phyloP scores from a whole-genome alignment of 2,113 vertebrate species.

The Epinephelus fuscoguttatus region DNA sequence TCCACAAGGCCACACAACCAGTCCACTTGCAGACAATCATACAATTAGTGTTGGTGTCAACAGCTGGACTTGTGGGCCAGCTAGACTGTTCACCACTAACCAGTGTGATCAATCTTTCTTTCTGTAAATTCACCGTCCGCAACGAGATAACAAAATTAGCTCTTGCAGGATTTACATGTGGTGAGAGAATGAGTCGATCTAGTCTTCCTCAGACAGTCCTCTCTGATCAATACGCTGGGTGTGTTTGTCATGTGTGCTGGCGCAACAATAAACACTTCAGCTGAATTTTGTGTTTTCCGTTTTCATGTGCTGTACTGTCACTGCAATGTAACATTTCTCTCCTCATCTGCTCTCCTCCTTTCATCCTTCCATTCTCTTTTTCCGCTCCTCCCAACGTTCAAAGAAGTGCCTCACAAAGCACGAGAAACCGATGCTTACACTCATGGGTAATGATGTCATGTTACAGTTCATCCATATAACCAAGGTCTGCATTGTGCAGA shows the following conservation, averaged over 20 bases:
- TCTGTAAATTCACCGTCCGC: neutral
- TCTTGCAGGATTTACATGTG: neutral
- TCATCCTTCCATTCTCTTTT: slow-evolving; percentile 12
- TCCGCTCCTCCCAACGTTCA: slow-evolving; percentile 43
- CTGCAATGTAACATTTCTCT: slow-evolving; percentile 20
- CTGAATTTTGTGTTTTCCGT: slow-evolving; percentile 22
- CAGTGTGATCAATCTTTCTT: neutral
- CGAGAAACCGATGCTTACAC: slow-evolving; percentile 34
- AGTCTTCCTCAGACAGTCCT: neutral
- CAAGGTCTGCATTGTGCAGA: slow-evolving; percentile 12
- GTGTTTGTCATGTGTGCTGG: slow-evolving; percentile 9
- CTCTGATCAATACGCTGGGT: neutral
- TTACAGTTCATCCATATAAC: slow-evolving; percentile 27
- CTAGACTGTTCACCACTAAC: neutral
- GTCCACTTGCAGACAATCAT: neutral
- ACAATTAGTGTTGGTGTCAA: neutral
- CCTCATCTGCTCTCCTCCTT: slow-evolving; percentile 12
- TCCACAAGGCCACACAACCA: neutral
- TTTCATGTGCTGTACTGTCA: neutral
- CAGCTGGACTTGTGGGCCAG: slow-evolving; percentile 19
- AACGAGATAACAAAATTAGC: neutral
- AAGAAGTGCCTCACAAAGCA: slow-evolving; percentile 42
- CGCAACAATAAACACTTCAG: slow-evolving; percentile 10
- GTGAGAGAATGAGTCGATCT: neutral
- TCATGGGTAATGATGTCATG: slow-evolving; percentile 57